Conservation (phyloP, 2,797 vertebrate genomes). For the Denticeps clupeoides region DNA sequence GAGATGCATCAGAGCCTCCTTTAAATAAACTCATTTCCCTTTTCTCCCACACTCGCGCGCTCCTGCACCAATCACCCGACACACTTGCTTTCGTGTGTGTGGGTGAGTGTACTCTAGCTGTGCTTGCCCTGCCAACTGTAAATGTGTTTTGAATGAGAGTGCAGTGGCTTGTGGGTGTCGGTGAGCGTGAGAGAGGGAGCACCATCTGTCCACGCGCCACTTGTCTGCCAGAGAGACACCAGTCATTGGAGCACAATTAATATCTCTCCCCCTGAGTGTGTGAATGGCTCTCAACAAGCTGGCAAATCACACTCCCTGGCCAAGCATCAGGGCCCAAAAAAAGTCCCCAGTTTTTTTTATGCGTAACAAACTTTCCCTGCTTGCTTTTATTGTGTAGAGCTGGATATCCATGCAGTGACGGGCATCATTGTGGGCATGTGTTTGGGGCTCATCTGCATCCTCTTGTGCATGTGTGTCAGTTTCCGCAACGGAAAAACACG, state of each 20-base stretch:
- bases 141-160: no score
- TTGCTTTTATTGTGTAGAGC: constrained; percentile 52
- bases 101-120: no score
- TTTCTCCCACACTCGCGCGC: no score
- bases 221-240: constrained; percentile 22
- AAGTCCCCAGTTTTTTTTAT: not conserved
- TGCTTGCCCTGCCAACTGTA: no score
- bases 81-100: no score
- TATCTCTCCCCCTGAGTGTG: constrained; percentile 16
- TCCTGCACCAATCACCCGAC: no score
- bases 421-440: constrained; percentile 94
- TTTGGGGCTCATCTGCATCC: constrained; percentile 85
- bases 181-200: constrained; percentile 20
- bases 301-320: no score
- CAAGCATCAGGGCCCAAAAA: no score
- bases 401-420: constrained; percentile 87
- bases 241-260: constrained; percentile 25
- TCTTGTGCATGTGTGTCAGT: constrained; percentile 91
- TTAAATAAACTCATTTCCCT: no score
- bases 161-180: constrained; percentile 25
- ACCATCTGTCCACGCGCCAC: constrained; percentile 45
- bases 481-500: constrained; percentile 78
- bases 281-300: constrained; percentile 19
- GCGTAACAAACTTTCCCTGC: not conserved
- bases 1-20: no score